phyloP scores from a whole-genome alignment of 2,888 invertebrate genomes.

The Andrena marginata region DNA sequence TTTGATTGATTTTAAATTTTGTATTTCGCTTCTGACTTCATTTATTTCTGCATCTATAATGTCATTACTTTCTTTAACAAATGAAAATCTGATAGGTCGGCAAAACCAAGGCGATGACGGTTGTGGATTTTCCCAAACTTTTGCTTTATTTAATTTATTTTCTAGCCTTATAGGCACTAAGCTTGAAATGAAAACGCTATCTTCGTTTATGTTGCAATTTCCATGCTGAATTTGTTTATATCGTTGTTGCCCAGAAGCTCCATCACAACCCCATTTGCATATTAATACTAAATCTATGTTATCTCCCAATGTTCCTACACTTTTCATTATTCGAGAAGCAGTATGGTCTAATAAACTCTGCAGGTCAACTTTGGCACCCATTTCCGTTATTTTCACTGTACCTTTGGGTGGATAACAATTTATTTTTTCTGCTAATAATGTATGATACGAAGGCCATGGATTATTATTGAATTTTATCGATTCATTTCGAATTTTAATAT shows the following conservation, averaged over 20 bases:
- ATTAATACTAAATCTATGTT: background rate
- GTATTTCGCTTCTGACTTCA: background rate
- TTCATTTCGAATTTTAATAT: too few species aligned
- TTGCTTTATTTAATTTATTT: background rate
- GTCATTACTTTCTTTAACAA: background rate
- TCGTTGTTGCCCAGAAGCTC: background rate
- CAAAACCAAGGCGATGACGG: background rate
- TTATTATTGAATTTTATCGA: too few species aligned
- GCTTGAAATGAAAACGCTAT: background rate
- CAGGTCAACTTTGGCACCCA: background rate
- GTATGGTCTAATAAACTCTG: constrained; percentile 3
- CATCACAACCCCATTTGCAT: background rate
- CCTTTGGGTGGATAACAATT: background rate
- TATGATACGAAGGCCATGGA: too few species aligned
- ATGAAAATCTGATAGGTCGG: background rate
- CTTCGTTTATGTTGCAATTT: background rate
- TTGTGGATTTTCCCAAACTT: background rate
- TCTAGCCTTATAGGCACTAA: background rate
- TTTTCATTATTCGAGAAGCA: constrained; percentile 1
- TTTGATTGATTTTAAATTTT: background rate
- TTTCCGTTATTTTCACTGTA: background rate
- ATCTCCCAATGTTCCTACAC: background rate
- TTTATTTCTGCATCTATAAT: background rate
- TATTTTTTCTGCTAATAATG: background rate
- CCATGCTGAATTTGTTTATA: background rate